Percentiles rank a stretch among this genome's conserved stretches.
phyloP scores from a whole-genome alignment of 2,113 vertebrate species.

The Aspiorhynchus laticeps region DNA sequence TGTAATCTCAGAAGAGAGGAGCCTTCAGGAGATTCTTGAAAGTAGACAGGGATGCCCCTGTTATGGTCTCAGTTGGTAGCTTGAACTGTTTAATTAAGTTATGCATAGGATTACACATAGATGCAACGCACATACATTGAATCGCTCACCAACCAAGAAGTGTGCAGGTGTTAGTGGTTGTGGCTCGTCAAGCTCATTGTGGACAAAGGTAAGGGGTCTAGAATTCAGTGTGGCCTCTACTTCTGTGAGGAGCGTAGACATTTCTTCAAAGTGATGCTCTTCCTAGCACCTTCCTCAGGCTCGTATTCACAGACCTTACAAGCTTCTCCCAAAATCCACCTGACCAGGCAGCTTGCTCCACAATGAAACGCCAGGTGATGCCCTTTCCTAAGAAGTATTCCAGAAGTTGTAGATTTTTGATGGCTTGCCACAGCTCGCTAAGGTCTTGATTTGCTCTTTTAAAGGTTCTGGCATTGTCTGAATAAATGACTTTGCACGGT shows the following conservation, averaged over 20 bases:
- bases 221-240: not conserved
- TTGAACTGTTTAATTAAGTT: too few relatives aligned
- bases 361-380: not conserved
- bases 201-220: not conserved
- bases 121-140: not conserved
- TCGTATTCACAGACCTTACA: not conserved
- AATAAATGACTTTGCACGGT: not conserved
- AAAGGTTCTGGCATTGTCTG: not conserved
- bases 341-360: not conserved
- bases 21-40: too few relatives aligned
- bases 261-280: not conserved
- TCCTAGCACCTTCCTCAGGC: not conserved
- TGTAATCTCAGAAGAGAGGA: too few relatives aligned
- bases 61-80: too few relatives aligned
- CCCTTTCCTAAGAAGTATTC: not conserved
- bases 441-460: not conserved
- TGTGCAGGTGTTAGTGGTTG: not conserved
- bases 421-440: not conserved
- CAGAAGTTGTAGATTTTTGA: not conserved
- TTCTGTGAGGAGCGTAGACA: not conserved
- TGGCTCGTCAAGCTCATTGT: not conserved
- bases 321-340: not conserved
- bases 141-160: slow-evolving; percentile 25
- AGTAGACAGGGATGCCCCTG: too few relatives aligned
- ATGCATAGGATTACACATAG: too few relatives aligned